Evolutionary conservation across 2,113 vertebrate species (phyloP).

Genomic region (Spermophilus dauricus): DNA sequence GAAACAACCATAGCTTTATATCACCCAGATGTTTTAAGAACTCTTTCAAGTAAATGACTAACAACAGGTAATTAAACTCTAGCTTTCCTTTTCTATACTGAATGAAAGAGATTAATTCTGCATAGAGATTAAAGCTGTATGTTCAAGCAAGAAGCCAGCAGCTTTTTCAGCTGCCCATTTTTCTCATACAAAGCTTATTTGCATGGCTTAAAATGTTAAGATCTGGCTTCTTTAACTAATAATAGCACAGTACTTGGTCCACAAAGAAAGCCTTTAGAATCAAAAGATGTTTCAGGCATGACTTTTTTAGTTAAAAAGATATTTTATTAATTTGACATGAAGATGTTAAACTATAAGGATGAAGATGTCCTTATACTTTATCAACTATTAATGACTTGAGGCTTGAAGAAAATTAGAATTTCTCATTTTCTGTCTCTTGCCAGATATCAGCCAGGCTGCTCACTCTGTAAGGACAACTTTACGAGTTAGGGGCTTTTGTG

Average conservation of each 20-base stretch:
- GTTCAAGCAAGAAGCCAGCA: neutral
- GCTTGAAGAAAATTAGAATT: slow-evolving; percentile 60
- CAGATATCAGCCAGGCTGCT: slow-evolving; percentile 8
- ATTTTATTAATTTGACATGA: slow-evolving; percentile 77
- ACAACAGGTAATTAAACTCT: neutral
- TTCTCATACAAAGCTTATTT: slow-evolving; percentile 8
- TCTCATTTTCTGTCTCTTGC: neutral
- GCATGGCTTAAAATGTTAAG: neutral
- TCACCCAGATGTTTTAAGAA: neutral
- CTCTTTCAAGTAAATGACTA: slow-evolving; percentile 29
- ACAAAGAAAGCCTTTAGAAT: slow-evolving; percentile 62
- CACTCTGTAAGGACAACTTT: neutral
- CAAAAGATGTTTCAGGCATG: slow-evolving; percentile 75
- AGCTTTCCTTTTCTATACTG: neutral
- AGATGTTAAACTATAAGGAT: neutral
- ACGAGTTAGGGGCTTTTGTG: neutral
- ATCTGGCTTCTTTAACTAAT: slow-evolving; percentile 40
- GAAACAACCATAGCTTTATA: neutral
- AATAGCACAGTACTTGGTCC: neutral
- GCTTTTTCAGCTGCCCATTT: neutral
- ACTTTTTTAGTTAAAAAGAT: slow-evolving; percentile 76
- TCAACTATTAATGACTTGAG: slow-evolving; percentile 70
- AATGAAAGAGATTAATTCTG: neutral
- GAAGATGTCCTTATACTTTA: neutral
- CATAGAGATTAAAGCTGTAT: rapidly evolving